Conservation (phyloP, 2,888 invertebrate species). For the Autographa pulchrina region DNA sequence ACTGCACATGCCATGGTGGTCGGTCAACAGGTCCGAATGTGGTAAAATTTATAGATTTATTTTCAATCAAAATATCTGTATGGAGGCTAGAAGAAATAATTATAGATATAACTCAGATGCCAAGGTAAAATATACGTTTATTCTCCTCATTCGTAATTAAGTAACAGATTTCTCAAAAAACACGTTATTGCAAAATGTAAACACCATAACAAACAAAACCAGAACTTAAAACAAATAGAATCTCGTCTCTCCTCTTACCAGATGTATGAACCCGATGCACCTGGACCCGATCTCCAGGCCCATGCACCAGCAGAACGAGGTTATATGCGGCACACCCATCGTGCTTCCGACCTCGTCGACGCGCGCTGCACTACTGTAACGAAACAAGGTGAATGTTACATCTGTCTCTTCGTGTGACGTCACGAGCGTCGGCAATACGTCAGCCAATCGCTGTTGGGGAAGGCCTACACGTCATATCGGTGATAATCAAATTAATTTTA, state of each 20-base stretch:
- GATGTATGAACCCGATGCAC: conserved; percentile 73
- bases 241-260: conserved; percentile 67
- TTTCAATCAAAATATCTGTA: too few relatives aligned
- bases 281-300: conserved; percentile 79
- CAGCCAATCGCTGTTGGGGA: conserved; percentile 8
- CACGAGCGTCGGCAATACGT: conserved; percentile 26
- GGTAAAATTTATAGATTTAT: too few relatives aligned
- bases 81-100: too few relatives aligned
- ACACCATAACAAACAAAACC: neutral
- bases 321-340: conserved; percentile 81
- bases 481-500: neutral
- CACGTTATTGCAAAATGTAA: neutral
- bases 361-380: conserved; percentile 65
- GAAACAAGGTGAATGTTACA: conserved; percentile 11
- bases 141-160: conserved; percentile 19
- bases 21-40: neutral
- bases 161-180: neutral
- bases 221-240: neutral
- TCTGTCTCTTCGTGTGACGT: conserved; percentile 37
- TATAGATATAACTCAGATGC: too few relatives aligned
- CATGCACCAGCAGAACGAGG: conserved; percentile 83
- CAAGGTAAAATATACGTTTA: conserved; percentile 3
- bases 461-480: neutral
- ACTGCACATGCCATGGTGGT: neutral
- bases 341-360: conserved; percentile 34